A percentile compares a stretch with the other conserved stretches of the same genome.
Conservation (phyloP, 1,140 invertebrate species). For the Drosophila paulistorum region DNA sequence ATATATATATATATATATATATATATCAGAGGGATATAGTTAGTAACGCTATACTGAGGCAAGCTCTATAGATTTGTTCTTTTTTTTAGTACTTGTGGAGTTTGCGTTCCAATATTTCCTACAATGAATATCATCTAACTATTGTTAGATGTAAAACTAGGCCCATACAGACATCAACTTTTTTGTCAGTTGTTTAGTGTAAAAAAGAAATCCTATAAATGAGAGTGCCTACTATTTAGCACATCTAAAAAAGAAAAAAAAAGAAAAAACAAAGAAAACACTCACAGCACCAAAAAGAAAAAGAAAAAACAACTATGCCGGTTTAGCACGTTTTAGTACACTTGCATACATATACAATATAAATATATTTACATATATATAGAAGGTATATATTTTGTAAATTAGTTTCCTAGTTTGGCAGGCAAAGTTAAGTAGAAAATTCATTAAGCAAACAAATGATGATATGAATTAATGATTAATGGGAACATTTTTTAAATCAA, state of each 20-base stretch:
- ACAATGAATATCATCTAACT: conserved; percentile 65
- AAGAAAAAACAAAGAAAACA: neutral
- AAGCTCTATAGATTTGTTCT: neutral
- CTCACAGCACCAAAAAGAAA: conserved; percentile 56
- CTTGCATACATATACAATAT: conserved; percentile 41
- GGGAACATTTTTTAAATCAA: neutral
- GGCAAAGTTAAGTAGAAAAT: neutral
- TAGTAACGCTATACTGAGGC: conserved; percentile 30
- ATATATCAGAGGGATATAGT: conserved; percentile 45
- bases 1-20: conserved; percentile 40
- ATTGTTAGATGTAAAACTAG: conserved; percentile 77
- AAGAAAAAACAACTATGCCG: conserved; percentile 20
- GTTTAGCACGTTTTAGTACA: conserved; percentile 66
- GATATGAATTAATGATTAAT: too few species aligned
- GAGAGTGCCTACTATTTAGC: conserved; percentile 70
- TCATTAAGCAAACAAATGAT: too few species aligned
- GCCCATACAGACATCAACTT: conserved; percentile 51
- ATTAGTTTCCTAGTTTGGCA: conserved; percentile 8
- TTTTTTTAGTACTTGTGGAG: conserved; percentile 14
- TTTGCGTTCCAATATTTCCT: conserved; percentile 42
- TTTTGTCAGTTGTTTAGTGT: conserved; percentile 57
- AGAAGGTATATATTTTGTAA: neutral
- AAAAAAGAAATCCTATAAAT: conserved; percentile 22
- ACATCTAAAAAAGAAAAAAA: conserved; percentile 26
- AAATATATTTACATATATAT: neutral